These are phyloP conservation scores for Cichladusa arquata DNA, from an alignment of 2,113 vertebrate species.

Conservation along the genomic window DNA sequence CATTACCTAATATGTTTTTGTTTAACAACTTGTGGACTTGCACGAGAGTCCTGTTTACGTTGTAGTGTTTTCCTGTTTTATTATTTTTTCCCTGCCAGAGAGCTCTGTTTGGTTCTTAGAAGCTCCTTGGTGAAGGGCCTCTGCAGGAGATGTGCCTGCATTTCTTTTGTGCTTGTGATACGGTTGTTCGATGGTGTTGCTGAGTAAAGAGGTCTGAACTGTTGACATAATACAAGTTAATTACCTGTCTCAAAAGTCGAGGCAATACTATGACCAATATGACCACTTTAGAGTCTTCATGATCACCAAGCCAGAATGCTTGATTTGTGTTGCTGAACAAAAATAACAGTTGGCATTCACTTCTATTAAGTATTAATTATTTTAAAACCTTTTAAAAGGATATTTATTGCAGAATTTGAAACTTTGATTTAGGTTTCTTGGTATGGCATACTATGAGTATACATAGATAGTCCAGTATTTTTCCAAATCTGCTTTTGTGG, in stretches of 20 bases:
- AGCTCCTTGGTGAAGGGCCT: fast-evolving
- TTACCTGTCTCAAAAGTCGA: neutral
- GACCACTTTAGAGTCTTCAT: neutral
- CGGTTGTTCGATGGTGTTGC: neutral
- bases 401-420: neutral
- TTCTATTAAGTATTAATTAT: neutral
- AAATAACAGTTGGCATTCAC: neutral
- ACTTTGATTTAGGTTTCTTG: neutral
- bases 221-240: neutral
- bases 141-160: fast-evolving
- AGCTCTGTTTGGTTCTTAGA: neutral
- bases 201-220: neutral
- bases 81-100: neutral
- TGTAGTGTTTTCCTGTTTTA: neutral
- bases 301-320: neutral
- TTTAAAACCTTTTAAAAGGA: neutral
- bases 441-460: neutral
- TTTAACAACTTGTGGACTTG: neutral
- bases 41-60: neutral
- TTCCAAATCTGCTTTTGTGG: neutral
- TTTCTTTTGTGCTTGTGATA: neutral
- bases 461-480: neutral
- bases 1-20: conserved; percentile 14
- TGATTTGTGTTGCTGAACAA: neutral
- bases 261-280: neutral